phyloP scores from a whole-genome alignment of 2,113 vertebrate species.

The Pollimyrus isidori region DNA sequence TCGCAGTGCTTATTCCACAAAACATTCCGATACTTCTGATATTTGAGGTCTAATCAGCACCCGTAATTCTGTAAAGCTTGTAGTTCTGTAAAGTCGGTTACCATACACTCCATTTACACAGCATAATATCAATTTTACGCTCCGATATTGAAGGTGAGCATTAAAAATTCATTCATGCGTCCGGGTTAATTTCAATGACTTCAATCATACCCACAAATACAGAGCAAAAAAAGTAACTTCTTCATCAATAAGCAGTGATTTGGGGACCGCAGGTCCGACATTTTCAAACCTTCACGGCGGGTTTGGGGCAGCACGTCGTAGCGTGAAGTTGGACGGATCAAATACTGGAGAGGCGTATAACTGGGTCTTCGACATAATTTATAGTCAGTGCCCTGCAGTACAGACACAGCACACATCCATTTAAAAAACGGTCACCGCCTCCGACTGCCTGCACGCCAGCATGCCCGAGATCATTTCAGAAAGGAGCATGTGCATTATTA shows the following conservation, averaged over 20 bases:
- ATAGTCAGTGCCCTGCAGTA: too few relatives aligned
- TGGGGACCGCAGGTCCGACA: neutral
- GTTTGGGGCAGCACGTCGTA: neutral
- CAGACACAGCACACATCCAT: neutral
- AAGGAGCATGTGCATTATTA: conserved; percentile 14
- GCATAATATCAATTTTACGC: neutral
- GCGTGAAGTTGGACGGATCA: neutral
- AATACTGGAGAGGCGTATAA: neutral
- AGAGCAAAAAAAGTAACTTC: neutral
- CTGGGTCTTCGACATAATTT: neutral
- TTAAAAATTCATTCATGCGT: neutral
- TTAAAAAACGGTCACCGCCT: neutral
- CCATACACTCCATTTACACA: neutral
- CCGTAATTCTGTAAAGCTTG: neutral
- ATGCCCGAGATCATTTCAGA: neutral
- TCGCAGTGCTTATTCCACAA: neutral
- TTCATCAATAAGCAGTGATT: neutral
- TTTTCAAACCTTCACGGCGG: neutral
- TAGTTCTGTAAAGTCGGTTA: neutral
- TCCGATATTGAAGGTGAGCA: neutral
- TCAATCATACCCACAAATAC: neutral
- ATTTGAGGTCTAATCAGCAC: neutral
- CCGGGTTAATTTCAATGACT: neutral
- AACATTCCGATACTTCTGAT: neutral
- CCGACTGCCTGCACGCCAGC: neutral